Base-by-base conservation (phyloP, 2,888 invertebrate species). In the Parnassius orleans region DNA sequence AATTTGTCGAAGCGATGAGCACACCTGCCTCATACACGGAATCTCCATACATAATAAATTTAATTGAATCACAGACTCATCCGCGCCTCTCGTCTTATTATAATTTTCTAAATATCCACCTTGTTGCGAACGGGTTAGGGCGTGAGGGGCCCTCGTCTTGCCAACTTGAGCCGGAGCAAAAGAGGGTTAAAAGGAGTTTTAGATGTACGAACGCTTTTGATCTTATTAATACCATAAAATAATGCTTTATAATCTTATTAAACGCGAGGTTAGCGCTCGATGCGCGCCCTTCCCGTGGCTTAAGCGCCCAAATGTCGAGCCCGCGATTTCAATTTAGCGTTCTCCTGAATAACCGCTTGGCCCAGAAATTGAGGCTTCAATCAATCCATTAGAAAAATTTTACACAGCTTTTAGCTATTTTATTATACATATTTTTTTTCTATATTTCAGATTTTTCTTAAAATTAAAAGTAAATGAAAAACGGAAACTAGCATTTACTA, bases 191-290 rank as follows among this genome's bases (percentile, higher is more conserved):
- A 90, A 90, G 92, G 92, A 92, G 90, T 91, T 92, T 90, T 86
- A 88, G 92, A 91, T 88, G 92, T 92, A 91, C 84, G 92, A 93
- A 93, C 93, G 93, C 94, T 93, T 94, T 94, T 94, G 94, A 94
- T 94, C 94, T 94, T 93, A 94, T 94, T 94, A 94, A 94, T 94
- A 92, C 93, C 93, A 93, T 93, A 93, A 94, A 94, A 94, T 94
- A 94, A 94, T 94, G 93, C 94, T 93, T 93, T 92, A 93, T 94
- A 94, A 94, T 94, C 94, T 94, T 93, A 94, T 94, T 94, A 94
- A 93, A 93, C 93, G 93, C 93, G 93, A 94, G 93, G 94, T 94
- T 94, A 94, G 93, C 92, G 92, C 92, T 90, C 83, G 81, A 80
- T 76, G 81, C 78, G 81, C 84, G 80, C 87, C 86, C 89, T 86